phyloP scores from a whole-genome alignment of 2,113 vertebrate genomes.

The Sterna hirundo region DNA sequence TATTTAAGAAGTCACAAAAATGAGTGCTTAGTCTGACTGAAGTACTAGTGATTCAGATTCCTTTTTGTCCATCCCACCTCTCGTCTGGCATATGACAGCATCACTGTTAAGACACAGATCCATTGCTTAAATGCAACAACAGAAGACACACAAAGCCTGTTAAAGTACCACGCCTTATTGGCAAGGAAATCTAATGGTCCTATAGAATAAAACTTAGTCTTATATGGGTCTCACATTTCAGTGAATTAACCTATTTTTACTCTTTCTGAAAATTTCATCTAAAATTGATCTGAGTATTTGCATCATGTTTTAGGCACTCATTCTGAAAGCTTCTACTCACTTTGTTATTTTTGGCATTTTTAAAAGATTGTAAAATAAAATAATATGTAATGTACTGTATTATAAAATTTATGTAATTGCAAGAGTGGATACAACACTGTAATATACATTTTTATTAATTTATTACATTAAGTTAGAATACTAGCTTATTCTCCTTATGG shows the following conservation, averaged over 20 bases:
- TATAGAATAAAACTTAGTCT: neutral
- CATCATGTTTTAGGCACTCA: neutral
- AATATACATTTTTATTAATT: neutral
- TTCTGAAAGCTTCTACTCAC: neutral
- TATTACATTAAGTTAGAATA: neutral
- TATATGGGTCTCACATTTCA: neutral
- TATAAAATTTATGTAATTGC: neutral
- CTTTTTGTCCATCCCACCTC: neutral
- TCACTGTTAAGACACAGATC: neutral
- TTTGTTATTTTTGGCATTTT: neutral
- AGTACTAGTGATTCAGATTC: neutral
- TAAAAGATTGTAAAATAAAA: neutral
- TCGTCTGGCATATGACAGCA: rapidly evolving
- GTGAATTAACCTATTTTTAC: neutral
- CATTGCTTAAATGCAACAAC: neutral
- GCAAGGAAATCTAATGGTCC: neutral
- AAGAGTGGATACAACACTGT: neutral
- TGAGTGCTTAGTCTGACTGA: neutral
- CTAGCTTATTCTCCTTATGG: neutral
- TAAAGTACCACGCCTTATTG: neutral
- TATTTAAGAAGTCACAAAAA: neutral
- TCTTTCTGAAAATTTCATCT: neutral
- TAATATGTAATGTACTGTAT: rapidly evolving
- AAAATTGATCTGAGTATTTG: neutral
- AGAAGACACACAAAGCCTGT: neutral